Evolutionary conservation across 2,113 vertebrate species (phyloP), one percentile per base, ranked within the genome.

Genomic region (Calcarius ornatus): DNA sequence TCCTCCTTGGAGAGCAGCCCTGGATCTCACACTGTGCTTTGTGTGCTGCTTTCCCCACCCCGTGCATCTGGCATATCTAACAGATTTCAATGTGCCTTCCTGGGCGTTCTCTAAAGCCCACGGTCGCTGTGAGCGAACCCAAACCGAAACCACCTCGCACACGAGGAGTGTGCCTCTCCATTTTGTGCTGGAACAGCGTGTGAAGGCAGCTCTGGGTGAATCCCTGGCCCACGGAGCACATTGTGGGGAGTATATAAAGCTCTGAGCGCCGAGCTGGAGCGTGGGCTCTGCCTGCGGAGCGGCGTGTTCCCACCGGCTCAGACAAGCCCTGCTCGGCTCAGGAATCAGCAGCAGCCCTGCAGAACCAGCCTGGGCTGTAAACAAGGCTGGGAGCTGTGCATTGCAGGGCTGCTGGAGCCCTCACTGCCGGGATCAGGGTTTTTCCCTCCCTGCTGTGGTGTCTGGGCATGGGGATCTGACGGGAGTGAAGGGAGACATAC

Each of bases 221-320:
- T 93, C 92, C 56, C 20, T 82, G 94, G 92, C 95, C 86, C 88
- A 80, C 33, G 59, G 76, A 88, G 95, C 82, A 4, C 80, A 94
- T 95, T 96, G 94, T 88, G 12, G 79, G 90, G n/a, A n/a, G 85
- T 85, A 69, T 93, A 85, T 69, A 90, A 92, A 97, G 96, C 18
- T 47, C 70, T 22, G 92, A 88, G 94, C 12, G 42, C 96, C 84
- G 88, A 94, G 95, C 88, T 96, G 61, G 95, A 94, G 94, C 79
- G 20, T 22, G 69, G 82, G 81, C 90, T 76, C 79, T 65, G 78
- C 2, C 95, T 85, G 45, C 81, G 5, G 27, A 72, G 68, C 13
- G 4, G 61, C 94, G 5, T 90, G 92, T 96, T 95, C 92, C 35
- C 33, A 90, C 95, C 35, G 85, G 95, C 76, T 88, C 79, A 53